Conservation (phyloP, 2,888 invertebrate genomes). For the Metacarcinus magister region DNA sequence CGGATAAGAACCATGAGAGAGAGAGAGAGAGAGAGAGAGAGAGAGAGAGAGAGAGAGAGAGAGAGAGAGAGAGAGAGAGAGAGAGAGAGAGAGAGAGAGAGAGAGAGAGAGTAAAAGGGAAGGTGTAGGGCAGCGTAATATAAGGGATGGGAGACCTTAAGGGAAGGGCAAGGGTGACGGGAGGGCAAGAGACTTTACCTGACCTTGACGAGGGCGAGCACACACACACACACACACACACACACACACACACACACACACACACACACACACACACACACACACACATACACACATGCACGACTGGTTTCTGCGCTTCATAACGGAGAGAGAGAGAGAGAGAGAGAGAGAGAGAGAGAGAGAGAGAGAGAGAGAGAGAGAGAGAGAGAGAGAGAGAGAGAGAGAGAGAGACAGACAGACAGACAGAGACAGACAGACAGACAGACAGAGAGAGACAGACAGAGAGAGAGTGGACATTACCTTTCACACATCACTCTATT, state of each 20-base stretch:
- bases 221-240: background rate
- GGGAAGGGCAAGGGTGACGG: background rate
- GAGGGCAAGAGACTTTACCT: background rate
- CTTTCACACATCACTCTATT: too few relatives aligned
- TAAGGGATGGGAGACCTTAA: background rate
- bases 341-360: conserved; percentile 48
- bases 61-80: background rate
- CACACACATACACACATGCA: conserved; percentile 59
- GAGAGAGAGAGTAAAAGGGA: background rate
- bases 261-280: background rate
- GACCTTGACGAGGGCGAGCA: background rate
- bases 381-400: conserved; percentile 14
- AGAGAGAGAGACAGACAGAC: background rate
- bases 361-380: conserved; percentile 15
- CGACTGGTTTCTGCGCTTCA: background rate
- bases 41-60: conserved; percentile 26
- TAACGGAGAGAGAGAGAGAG: background rate
- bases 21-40: background rate
- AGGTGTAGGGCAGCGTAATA: background rate
- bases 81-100: background rate
- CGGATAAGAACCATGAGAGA: background rate
- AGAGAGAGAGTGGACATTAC: conserved; percentile 20
- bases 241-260: background rate
- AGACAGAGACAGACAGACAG: conserved; percentile 38
- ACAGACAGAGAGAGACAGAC: conserved; percentile 36